Conservation (phyloP, 1,140 invertebrate species). For the Euwallacea fornicatus region DNA sequence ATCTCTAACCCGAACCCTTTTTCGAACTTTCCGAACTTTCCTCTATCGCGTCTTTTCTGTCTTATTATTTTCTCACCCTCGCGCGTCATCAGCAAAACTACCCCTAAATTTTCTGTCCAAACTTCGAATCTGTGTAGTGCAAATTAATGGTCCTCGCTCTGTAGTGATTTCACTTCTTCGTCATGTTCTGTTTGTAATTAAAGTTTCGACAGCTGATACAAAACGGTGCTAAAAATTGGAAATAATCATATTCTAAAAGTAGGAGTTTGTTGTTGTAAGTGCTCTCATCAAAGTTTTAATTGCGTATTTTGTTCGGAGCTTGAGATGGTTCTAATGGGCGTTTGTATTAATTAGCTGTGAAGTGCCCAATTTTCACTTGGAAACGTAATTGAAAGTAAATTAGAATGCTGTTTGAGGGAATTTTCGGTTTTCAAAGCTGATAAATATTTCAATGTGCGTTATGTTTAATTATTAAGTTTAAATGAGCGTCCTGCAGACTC, state of each 20-base stretch:
- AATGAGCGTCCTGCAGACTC: no score
- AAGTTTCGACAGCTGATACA: not conserved
- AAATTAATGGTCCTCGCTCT: not conserved
- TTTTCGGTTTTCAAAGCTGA: no score
- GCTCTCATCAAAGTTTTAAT: not conserved
- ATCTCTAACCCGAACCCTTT: conserved; percentile 5
- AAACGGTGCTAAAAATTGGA: conserved; percentile 12
- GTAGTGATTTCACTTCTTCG: conserved; percentile 2
- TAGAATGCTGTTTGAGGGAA: no score
- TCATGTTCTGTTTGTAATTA: conserved; percentile 4
- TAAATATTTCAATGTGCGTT: no score
- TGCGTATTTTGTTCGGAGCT: conserved; percentile 9
- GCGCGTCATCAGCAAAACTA: not conserved
- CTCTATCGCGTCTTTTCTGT: conserved; percentile 5
- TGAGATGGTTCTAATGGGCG: no score
- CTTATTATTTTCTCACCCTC: not conserved
- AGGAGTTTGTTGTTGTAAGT: conserved; percentile 10
- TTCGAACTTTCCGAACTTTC: conserved; percentile 18
- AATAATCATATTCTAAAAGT: conserved; percentile 14
- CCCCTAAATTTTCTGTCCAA: no score
- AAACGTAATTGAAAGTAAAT: no score
- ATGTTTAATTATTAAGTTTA: no score
- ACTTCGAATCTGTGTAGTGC: conserved; percentile 1
- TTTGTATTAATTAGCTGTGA: no score
- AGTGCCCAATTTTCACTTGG: no score